Evolutionary conservation across 37 sponge, comb jelly and placozoan species (phyloP).

Genomic region (Crambe crambe): DNA sequence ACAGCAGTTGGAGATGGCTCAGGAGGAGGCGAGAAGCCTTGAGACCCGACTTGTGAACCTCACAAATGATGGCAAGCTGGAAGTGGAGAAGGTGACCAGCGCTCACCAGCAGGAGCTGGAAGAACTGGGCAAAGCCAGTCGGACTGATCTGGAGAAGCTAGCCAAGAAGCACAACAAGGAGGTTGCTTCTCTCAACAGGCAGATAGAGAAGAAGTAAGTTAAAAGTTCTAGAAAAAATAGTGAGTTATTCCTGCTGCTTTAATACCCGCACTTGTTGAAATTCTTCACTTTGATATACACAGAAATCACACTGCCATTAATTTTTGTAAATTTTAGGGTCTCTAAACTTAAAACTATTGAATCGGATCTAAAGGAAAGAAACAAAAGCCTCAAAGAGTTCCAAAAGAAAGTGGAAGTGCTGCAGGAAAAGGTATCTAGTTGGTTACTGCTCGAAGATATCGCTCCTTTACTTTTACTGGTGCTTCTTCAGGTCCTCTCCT

Average conservation of each 20-base stretch:
- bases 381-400: neutral
- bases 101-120: neutral
- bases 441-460: neutral
- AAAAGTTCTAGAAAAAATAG: neutral
- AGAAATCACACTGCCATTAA: no score
- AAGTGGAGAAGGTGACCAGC: neutral
- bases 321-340: no score
- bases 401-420: neutral
- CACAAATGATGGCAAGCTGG: conserved; percentile 6
- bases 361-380: neutral
- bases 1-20: neutral
- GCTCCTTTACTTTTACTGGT: neutral
- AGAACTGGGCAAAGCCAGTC: neutral
- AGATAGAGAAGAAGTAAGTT: neutral
- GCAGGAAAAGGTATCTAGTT: neutral
- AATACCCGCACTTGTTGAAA: no score
- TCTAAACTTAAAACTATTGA: neutral
- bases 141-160: neutral
- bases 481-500: no score
- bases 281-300: no score
- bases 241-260: neutral
- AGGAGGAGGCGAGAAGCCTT: neutral
- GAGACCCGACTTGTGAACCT: neutral
- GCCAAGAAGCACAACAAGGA: neutral
- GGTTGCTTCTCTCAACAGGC: neutral